phyloP scores from a whole-genome alignment of 2,113 vertebrate genomes.

The Eubucco bourcierii region DNA sequence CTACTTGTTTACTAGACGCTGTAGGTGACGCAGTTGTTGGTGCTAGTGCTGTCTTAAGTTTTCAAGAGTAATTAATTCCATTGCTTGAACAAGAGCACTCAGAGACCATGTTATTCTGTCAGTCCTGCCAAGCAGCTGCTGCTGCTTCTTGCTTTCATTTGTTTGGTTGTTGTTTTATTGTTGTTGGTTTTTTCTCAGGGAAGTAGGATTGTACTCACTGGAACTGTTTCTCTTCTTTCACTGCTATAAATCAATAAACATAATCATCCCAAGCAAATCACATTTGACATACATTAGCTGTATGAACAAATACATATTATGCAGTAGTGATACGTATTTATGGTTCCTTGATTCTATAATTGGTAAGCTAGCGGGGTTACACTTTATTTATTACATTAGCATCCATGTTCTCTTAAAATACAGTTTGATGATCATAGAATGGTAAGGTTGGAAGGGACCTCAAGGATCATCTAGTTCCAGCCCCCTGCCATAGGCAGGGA shows the following conservation, averaged over 20 bases:
- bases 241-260: neutral
- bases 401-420: neutral
- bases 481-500: too few relatives aligned
- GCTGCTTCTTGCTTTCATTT: neutral
- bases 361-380: neutral
- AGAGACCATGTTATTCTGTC: neutral
- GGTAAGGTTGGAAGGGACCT: too few relatives aligned
- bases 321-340: neutral
- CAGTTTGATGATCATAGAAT: neutral
- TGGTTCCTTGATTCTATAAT: neutral
- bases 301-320: neutral
- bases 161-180: neutral
- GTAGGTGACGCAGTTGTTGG: neutral
- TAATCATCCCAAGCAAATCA: neutral
- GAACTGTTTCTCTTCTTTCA: neutral
- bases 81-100: neutral
- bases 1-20: neutral
- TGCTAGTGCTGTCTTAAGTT: neutral
- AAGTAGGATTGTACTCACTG: constrained; percentile 16
- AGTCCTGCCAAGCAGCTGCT: constrained; percentile 53
- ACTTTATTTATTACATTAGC: neutral
- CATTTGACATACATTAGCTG: neutral
- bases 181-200: neutral
- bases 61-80: neutral
- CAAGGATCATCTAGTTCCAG: too few relatives aligned